These are phyloP conservation scores for Bhutanitis thaidina DNA, from an alignment of 2,888 invertebrate species.

Conservation along the genomic window DNA sequence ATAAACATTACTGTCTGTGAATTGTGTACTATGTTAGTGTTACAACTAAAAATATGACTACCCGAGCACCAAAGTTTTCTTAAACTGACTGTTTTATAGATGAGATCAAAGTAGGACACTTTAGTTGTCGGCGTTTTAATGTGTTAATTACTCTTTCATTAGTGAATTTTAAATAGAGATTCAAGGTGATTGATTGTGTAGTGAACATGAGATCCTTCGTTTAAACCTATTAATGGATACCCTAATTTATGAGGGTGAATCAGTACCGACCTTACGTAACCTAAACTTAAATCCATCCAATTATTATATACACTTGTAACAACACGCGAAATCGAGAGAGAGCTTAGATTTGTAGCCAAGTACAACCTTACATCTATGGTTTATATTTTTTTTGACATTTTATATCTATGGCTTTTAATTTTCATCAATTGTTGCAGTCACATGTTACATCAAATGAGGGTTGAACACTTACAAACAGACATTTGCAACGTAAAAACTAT, in stretches of 20 bases:
- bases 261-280: conserved; percentile 36
- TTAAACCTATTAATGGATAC: conserved; percentile 26
- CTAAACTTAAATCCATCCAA: conserved; percentile 12
- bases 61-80: conserved; percentile 54
- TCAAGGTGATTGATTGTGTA: not conserved
- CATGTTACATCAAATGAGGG: not conserved
- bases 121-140: conserved; percentile 6
- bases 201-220: conserved; percentile 38
- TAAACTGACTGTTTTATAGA: conserved; percentile 36
- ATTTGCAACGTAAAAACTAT: conserved; percentile 13
- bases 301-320: conserved; percentile 11
- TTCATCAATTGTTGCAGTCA: conserved; percentile 10
- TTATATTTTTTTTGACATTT: too few relatives aligned
- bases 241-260: conserved; percentile 29
- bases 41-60: conserved; percentile 38
- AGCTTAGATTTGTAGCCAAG: conserved; percentile 17
- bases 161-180: conserved; percentile 4
- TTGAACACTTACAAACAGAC: conserved; percentile 36
- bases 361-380: too few relatives aligned
- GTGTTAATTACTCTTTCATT: conserved; percentile 12
- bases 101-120: conserved; percentile 60
- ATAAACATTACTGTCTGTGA: not conserved
- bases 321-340: conserved; percentile 7
- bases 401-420: too few relatives aligned
- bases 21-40: not conserved